Percentiles rank a stretch among this genome's conserved stretches.
These are phyloP conservation scores for Neosilurus hyrtlii DNA, from an alignment of 2,797 vertebrate genomes.

Conservation along the genomic window DNA sequence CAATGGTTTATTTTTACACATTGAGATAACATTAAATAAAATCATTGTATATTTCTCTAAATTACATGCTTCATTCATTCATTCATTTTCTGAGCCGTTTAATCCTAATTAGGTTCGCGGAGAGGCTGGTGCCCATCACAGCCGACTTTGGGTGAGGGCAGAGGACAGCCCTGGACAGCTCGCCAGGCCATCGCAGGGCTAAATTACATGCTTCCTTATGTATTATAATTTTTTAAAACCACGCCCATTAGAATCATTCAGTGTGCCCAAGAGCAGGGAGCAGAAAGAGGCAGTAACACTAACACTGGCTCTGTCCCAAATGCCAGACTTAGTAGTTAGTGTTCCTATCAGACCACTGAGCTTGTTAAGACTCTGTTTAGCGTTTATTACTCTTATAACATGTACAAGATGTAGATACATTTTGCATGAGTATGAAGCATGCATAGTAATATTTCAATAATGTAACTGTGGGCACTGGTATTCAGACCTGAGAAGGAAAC, in stretches of 20 bases:
- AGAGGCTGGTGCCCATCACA: too few relatives aligned
- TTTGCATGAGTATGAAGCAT: neutral
- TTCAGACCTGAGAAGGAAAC: neutral
- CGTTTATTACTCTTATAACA: neutral
- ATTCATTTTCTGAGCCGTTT: neutral
- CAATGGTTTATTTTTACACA: neutral
- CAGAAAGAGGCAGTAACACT: neutral
- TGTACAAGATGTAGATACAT: neutral
- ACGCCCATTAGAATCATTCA: neutral
- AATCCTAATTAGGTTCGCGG: too few relatives aligned
- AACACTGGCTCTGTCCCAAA: neutral
- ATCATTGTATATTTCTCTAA: neutral
- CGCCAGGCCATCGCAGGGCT: too few relatives aligned
- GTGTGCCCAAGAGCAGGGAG: neutral
- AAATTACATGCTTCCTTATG: too few relatives aligned
- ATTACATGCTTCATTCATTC: neutral
- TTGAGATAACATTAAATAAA: neutral
- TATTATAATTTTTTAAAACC: neutral
- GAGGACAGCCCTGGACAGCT: too few relatives aligned
- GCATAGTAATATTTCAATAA: neutral
- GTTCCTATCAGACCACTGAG: neutral
- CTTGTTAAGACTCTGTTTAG: neutral
- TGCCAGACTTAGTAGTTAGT: neutral
- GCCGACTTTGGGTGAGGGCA: too few relatives aligned
- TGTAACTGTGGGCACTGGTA: neutral